Percentiles rank a stretch among this genome's conserved stretches.
Conservation (phyloP, 2,888 invertebrate species). For the Barypeithes pellucidus region DNA sequence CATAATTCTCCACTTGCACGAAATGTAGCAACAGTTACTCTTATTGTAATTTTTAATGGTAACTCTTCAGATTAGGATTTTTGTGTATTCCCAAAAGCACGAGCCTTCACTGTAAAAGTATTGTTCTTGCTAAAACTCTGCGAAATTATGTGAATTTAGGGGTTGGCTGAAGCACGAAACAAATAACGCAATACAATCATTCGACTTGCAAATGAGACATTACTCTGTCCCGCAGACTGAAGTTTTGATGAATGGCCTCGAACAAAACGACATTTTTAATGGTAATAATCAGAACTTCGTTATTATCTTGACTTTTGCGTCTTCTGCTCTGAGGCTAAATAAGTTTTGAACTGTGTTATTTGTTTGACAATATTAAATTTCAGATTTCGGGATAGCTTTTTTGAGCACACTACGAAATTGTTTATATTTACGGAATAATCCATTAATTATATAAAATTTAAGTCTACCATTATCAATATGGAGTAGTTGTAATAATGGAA, state of each 20-base stretch:
- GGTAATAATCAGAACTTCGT: slow-evolving; percentile 35
- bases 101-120: slow-evolving; percentile 3
- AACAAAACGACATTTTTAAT: slow-evolving; percentile 36
- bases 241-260: slow-evolving; percentile 14
- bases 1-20: no score
- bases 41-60: no score
- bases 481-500: no score
- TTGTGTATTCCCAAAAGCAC: no score
- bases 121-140: slow-evolving; percentile 40
- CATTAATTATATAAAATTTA: no score
- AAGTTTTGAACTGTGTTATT: slow-evolving; percentile 10
- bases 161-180: slow-evolving; percentile 32
- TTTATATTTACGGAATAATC: no score
- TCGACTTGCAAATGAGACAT: slow-evolving; percentile 38
- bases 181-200: slow-evolving; percentile 45
- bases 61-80: no score
- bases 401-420: no score
- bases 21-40: no score
- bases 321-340: slow-evolving; percentile 3
- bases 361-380: slow-evolving; percentile 8
- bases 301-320: slow-evolving; percentile 24
- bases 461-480: no score
- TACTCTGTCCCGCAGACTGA: slow-evolving; percentile 8
- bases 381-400: background rate
- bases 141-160: slow-evolving; percentile 38